These are phyloP conservation scores for Hypanus sabinus DNA, from an alignment of 2,113 vertebrate species.

Conservation along the genomic window DNA sequence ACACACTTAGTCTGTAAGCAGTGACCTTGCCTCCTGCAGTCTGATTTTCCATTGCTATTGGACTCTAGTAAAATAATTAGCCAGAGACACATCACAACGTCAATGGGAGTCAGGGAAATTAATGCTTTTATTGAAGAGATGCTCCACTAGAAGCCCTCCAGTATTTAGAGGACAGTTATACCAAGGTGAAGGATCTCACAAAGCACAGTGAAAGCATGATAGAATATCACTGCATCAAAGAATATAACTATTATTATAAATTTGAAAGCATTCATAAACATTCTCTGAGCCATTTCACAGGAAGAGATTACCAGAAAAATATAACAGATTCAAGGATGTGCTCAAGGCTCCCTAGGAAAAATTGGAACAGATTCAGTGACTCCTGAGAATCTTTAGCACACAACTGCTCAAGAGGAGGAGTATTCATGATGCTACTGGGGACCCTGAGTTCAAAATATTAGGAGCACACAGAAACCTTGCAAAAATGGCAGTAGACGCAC, in stretches of 20 bases:
- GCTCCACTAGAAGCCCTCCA: neutral
- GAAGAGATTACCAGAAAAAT: too few relatives aligned
- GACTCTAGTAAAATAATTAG: constrained; percentile 15
- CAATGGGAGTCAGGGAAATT: neutral
- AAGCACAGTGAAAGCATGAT: neutral
- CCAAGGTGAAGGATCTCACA: neutral
- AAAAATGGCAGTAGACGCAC: too few relatives aligned
- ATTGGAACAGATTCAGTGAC: too few relatives aligned
- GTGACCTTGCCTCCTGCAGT: neutral
- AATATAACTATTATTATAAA: neutral
- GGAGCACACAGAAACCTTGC: too few relatives aligned
- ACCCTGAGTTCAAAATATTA: too few relatives aligned
- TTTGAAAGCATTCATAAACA: neutral
- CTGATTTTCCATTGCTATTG: constrained; percentile 1
- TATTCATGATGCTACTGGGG: too few relatives aligned
- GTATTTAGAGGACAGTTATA: neutral
- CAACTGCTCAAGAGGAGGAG: too few relatives aligned
- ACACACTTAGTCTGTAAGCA: neutral
- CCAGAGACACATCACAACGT: neutral
- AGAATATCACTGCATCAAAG: neutral
- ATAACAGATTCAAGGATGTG: too few relatives aligned
- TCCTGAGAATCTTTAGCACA: too few relatives aligned
- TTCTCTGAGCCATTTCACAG: too few relatives aligned
- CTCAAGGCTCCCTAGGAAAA: too few relatives aligned
- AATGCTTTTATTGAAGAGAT: neutral